phyloP scores from a whole-genome alignment of 2,113 vertebrate genomes.

The Mastomys natalensis region DNA sequence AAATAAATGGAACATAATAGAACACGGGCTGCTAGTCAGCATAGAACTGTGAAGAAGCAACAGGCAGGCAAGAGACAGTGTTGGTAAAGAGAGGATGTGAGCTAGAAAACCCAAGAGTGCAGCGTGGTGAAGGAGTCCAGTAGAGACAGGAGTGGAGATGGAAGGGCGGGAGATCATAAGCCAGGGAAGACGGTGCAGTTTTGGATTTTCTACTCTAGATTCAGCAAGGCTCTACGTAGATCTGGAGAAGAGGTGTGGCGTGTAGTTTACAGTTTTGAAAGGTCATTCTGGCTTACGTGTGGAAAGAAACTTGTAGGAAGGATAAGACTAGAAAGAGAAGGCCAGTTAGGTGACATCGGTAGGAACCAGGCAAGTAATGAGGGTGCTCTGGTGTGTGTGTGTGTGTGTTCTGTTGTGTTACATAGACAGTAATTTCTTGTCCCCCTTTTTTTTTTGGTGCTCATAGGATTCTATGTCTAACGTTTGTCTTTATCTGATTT shows the following conservation, averaged over 20 bases:
- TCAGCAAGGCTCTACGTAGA: neutral
- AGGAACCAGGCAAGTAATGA: neutral
- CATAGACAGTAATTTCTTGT: neutral
- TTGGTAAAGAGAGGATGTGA: neutral
- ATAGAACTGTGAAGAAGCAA: neutral
- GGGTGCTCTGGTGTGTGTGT: neutral
- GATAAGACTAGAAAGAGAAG: conserved; percentile 3
- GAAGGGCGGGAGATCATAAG: neutral
- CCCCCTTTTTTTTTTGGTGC: neutral
- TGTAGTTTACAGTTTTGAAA: conserved; percentile 25
- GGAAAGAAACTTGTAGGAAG: neutral
- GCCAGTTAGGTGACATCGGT: neutral
- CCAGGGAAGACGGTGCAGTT: neutral
- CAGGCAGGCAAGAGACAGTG: neutral
- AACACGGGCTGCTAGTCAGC: neutral
- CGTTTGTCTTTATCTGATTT: neutral
- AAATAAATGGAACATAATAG: neutral
- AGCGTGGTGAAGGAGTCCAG: neutral
- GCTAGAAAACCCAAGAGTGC: neutral
- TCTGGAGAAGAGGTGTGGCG: neutral
- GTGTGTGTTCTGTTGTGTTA: no score
- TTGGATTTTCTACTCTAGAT: neutral
- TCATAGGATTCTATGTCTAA: neutral
- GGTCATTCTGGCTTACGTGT: neutral
- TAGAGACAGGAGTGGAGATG: neutral